phyloP scores from a whole-genome alignment of 2,797 vertebrate species.

The Siniperca obscura region DNA sequence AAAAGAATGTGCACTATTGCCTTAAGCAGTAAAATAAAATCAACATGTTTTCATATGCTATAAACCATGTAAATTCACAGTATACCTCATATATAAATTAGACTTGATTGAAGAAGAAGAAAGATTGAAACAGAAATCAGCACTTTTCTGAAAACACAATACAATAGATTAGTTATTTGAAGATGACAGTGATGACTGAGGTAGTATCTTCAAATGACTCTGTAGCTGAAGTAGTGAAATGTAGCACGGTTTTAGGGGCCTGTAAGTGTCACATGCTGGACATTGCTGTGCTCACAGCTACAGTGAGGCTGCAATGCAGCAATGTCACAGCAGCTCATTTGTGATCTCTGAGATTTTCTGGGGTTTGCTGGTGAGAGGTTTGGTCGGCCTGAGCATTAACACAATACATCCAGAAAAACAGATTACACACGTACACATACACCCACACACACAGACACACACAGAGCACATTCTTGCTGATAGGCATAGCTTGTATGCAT shows the following conservation, averaged over 20 bases:
- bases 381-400: constrained; percentile 25
- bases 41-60: background rate
- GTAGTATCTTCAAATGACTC: background rate
- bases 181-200: background rate
- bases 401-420: constrained; percentile 40
- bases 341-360: constrained; percentile 48
- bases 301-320: constrained; percentile 7
- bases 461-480: background rate
- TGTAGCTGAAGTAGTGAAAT: background rate
- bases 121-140: background rate
- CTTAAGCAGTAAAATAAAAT: background rate
- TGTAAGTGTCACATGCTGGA: background rate
- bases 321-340: constrained; percentile 12
- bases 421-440: constrained; percentile 3
- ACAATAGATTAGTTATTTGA: background rate
- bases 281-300: background rate
- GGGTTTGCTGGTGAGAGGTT: constrained; percentile 44
- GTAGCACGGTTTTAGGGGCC: background rate
- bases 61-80: background rate
- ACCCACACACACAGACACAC: constrained; percentile 9
- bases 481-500: constrained; percentile 27
- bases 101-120: background rate
- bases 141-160: background rate
- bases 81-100: background rate
- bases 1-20: background rate